phyloP scores from a whole-genome alignment of 1,140 invertebrate genomes.

The Aleiodes sp. region DNA sequence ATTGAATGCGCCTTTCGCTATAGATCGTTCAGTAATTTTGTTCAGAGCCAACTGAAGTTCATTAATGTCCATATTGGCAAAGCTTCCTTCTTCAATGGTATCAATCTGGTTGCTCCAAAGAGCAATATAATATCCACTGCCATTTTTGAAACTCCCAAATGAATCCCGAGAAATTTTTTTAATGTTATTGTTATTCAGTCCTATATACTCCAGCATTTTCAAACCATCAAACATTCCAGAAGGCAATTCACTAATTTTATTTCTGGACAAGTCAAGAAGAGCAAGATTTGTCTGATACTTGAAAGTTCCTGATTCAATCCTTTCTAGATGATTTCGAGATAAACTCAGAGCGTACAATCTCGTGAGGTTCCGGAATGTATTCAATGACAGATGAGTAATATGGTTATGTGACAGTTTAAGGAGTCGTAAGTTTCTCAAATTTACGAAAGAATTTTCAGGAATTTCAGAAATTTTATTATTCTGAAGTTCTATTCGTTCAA shows the following conservation, averaged over 20 bases:
- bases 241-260: constrained; percentile 33
- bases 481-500: constrained; percentile 35
- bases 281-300: constrained; percentile 27
- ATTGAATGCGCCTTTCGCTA: constrained; percentile 33
- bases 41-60: constrained; percentile 43
- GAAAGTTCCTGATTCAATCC: constrained; percentile 39
- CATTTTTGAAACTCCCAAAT: constrained; percentile 39
- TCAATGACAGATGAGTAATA: constrained; percentile 30
- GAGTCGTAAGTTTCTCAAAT: constrained; percentile 32
- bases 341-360: constrained; percentile 37
- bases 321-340: constrained; percentile 34
- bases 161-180: constrained; percentile 29
- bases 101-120: constrained; percentile 45
- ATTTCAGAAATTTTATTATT: constrained; percentile 41
- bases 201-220: constrained; percentile 36
- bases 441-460: constrained; percentile 31
- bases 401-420: constrained; percentile 41
- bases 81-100: constrained; percentile 38
- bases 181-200: constrained; percentile 44
- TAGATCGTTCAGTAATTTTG: constrained; percentile 38
- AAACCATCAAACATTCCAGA: constrained; percentile 38
- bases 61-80: constrained; percentile 37
- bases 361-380: constrained; percentile 37
- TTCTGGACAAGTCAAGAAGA: constrained; percentile 38
- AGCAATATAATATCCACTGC: constrained; percentile 20